phyloP scores from a whole-genome alignment of 2,888 invertebrate genomes.

The Cantharis lateralis region DNA sequence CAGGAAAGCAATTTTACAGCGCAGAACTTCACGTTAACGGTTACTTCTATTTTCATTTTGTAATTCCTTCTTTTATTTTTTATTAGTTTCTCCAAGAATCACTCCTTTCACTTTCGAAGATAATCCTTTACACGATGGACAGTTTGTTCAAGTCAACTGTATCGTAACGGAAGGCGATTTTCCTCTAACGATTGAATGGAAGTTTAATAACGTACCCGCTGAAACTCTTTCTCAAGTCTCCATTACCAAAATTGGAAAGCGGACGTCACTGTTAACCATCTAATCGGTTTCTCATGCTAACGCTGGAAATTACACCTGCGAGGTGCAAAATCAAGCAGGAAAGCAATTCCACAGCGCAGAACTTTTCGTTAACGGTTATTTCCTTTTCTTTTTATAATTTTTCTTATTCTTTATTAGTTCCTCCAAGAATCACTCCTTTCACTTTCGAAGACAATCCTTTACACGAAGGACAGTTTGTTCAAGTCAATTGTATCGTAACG shows the following conservation, averaged over 20 bases:
- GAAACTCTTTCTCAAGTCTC: conserved; percentile 2
- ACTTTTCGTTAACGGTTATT: conserved; percentile 54
- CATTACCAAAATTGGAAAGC: conserved; percentile 45
- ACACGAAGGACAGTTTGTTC: conserved; percentile 48
- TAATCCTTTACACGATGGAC: conserved; percentile 60
- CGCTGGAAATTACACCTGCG: conserved; percentile 64
- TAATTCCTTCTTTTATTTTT: neutral
- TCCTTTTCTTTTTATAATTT: conserved; percentile 5
- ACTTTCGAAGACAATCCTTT: conserved; percentile 75
- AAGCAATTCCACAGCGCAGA: conserved; percentile 45
- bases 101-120: conserved; percentile 78
- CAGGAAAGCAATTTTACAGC: conserved; percentile 59
- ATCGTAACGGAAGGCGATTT: conserved; percentile 72
- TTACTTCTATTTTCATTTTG: conserved; percentile 42
- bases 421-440: conserved; percentile 78
- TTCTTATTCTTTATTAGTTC: conserved; percentile 4
- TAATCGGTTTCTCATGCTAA: conserved; percentile 68
- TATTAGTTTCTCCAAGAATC: conserved; percentile 66
- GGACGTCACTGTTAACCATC: conserved; percentile 66
- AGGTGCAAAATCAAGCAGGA: too few species aligned
- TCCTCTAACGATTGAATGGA: conserved; percentile 70
- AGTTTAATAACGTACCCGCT: conserved; percentile 52
- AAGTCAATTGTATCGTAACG: conserved; percentile 65
- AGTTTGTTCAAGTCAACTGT: conserved; percentile 59
- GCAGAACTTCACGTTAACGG: conserved; percentile 72